Evolutionary conservation across 30 jellyfish, hydroid and myxozoan genomes (phyloP).

Genomic region (Catostylus mosaicus): DNA sequence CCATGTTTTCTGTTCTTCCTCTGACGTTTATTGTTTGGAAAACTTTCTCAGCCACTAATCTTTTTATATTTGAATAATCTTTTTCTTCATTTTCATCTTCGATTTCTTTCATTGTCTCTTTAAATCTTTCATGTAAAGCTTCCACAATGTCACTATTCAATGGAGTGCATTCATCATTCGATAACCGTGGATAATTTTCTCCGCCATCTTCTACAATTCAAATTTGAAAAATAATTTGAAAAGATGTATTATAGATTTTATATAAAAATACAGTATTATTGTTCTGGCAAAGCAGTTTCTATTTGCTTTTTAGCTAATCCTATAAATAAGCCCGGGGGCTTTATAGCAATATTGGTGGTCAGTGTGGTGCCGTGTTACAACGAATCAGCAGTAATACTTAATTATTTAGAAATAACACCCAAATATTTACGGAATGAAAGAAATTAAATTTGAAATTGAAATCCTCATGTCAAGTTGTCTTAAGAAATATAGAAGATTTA

Average conservation of each 20-base stretch:
- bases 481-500: neutral
- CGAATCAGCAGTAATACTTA: no score
- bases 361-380: neutral
- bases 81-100: neutral
- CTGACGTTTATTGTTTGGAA: no score
- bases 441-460: no score
- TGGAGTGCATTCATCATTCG: neutral
- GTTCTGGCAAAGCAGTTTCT: neutral
- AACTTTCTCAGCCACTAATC: conserved; percentile 8
- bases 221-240: neutral
- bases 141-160: neutral
- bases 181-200: neutral
- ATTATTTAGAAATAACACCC: no score
- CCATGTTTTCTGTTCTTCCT: no score
- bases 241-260: neutral
- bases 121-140: conserved; percentile 17
- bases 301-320: no score
- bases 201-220: conserved; percentile 1
- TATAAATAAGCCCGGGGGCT: no score
- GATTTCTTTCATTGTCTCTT: conserved; percentile 33
- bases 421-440: no score
- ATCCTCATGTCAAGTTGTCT: no score
- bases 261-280: neutral
- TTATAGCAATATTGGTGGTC: neutral
- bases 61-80: conserved; percentile 25